Evolutionary conservation across 35 echinoderm and acorn worm species (phyloP), one percentile per base, ranked within the genome.

Genomic region (Apostichopus japonicus): DNA sequence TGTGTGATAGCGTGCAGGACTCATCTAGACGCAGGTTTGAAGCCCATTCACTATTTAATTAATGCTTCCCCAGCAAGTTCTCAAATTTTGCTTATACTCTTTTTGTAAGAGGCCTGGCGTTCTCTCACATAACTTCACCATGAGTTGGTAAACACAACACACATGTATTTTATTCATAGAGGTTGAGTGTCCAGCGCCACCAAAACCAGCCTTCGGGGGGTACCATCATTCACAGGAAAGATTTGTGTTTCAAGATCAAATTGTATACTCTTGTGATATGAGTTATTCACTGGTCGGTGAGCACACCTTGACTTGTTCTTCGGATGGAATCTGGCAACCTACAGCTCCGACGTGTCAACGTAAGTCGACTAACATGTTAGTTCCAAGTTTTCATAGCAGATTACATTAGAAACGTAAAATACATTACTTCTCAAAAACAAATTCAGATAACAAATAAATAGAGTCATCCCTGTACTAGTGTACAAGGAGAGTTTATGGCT

Each of bases 281-380:
- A 83, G 54, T 55, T 83, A 52, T 52, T 11, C 44, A 24, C 7
- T 83, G 17, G 79, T 83, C 24, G 79, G 79, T n/a, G 52, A 54
- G 13, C 17, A 55, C n/a, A 9, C 51, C 6, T 24, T 83, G 33
- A 83, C 33, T 1, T 83, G 79, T 17, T 83, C 79, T 54, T 83
- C 79, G 11, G 11, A n/a, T 6, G 79, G 79, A 54, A 83, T 52
- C 8, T 83, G 79, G 79, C 17, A 83, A 54, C 79, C 79, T 55
- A 14, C 7, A 54, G 17, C 79, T n/a, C 79, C 79, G 54, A 83
- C 79, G 54, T 83, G 79, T 83, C 79, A 83, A 54, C n/a, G 79
- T 83, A 83, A 83, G 79, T 54, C 10, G 5, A 17, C 24, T 52
- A 16, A 27, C 77, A 44, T 44, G 33, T 44, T 44, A 44, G 33